Percentiles rank a stretch among this genome's conserved stretches.
Evolutionary conservation across 2,797 vertebrate genomes (phyloP).

Genomic region (Schizothorax lantsangensis): DNA sequence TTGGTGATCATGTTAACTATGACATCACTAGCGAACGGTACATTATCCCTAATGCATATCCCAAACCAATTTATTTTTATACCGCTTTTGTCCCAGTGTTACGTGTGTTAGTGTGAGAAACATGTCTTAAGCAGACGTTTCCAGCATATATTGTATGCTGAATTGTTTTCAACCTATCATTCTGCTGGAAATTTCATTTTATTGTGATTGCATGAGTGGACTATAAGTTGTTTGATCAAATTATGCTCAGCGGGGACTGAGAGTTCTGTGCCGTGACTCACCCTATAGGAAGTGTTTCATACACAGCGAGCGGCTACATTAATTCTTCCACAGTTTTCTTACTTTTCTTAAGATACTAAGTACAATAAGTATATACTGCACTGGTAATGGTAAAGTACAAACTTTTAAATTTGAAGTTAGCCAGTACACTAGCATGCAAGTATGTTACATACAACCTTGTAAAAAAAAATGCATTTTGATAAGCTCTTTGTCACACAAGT

Average conservation of each 20-base stretch:
- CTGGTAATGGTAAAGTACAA: background rate
- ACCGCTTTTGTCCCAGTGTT: background rate
- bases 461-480: background rate
- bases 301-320: background rate
- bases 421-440: background rate
- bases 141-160: background rate
- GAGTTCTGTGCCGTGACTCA: conserved; percentile 8
- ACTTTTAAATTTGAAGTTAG: background rate
- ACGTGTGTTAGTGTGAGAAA: background rate
- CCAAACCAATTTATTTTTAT: background rate
- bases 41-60: background rate
- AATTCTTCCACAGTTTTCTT: background rate
- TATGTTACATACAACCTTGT: background rate
- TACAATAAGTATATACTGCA: background rate
- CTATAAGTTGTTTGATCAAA: conserved; percentile 14
- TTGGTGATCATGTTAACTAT: background rate
- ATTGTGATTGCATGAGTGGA: conserved; percentile 27
- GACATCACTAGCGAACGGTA: background rate
- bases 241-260: conserved; percentile 7
- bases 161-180: conserved; percentile 18
- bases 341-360: background rate
- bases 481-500: background rate
- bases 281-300: background rate
- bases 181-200: background rate
- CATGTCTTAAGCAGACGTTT: background rate